phyloP scores from a whole-genome alignment of 2,797 vertebrate genomes.

The Selene dorsalis region DNA sequence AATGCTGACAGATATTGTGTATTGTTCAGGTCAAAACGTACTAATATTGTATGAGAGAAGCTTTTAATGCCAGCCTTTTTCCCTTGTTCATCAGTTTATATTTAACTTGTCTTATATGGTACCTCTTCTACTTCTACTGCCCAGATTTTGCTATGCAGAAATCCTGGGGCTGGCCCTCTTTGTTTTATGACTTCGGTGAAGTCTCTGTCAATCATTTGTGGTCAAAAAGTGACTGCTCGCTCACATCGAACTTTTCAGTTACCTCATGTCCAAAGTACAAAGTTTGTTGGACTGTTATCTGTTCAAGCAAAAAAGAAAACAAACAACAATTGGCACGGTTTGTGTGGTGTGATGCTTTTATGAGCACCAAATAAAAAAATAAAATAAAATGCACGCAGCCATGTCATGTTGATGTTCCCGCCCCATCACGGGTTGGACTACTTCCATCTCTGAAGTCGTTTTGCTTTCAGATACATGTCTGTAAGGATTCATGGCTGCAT shows the following conservation, averaged over 20 bases:
- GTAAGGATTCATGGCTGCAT: too few species aligned
- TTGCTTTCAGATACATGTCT: too few species aligned
- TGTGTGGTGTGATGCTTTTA: constrained; percentile 33
- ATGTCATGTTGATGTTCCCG: too few species aligned
- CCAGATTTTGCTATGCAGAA: constrained; percentile 72
- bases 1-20: constrained; percentile 19
- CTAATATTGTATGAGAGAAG: constrained; percentile 19
- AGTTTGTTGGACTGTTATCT: background rate
- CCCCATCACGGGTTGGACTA: too few species aligned
- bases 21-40: constrained; percentile 29
- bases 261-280: constrained; percentile 2
- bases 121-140: constrained; percentile 41
- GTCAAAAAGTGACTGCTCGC: background rate
- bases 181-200: constrained; percentile 84
- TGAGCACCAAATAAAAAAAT: background rate
- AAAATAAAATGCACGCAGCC: background rate
- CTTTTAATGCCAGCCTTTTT: constrained; percentile 11
- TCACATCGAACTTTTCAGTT: constrained; percentile 5
- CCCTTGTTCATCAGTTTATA: constrained; percentile 23
- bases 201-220: constrained; percentile 61
- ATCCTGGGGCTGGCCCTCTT: constrained; percentile 62
- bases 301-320: background rate
- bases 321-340: constrained; percentile 23
- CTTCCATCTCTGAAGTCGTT: too few species aligned
- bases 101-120: constrained; percentile 25